These are phyloP conservation scores for Rousettus leschenaultii DNA, from an alignment of 2,113 vertebrate species.

Conservation along the genomic window DNA sequence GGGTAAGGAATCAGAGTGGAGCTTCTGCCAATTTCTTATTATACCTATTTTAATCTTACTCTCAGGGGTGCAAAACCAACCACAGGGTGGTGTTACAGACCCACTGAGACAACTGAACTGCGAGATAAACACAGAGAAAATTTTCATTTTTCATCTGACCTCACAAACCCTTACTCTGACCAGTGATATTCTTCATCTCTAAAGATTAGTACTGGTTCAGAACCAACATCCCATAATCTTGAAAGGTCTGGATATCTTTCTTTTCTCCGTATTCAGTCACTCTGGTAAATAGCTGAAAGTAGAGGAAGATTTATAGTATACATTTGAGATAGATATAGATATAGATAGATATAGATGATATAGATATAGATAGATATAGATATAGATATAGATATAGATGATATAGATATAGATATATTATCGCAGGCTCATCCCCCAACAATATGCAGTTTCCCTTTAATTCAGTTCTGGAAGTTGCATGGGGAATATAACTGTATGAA, in stretches of 20 bases:
- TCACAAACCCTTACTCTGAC: not conserved
- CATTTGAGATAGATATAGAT: no score
- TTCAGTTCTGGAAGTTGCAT: not conserved
- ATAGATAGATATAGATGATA: no score
- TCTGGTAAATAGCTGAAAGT: not conserved
- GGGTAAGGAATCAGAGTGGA: not conserved
- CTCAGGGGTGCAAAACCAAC: not conserved
- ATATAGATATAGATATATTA: no score
- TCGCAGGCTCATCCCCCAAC: not conserved
- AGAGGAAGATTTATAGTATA: not conserved
- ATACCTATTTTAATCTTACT: not conserved
- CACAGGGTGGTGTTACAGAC: not conserved
- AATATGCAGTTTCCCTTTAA: not conserved
- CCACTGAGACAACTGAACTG: not conserved
- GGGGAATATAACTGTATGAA: not conserved
- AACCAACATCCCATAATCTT: not conserved
- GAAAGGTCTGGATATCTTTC: not conserved
- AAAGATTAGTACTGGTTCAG: not conserved
- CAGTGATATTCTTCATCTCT: not conserved
- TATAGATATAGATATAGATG: no score
- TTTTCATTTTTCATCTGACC: not conserved
- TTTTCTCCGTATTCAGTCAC: not conserved
- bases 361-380: no score
- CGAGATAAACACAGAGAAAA: not conserved
- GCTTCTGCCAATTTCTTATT: not conserved